Evolutionary conservation across 2,888 invertebrate species (phyloP).

Genomic region (Merodon equestris): DNA sequence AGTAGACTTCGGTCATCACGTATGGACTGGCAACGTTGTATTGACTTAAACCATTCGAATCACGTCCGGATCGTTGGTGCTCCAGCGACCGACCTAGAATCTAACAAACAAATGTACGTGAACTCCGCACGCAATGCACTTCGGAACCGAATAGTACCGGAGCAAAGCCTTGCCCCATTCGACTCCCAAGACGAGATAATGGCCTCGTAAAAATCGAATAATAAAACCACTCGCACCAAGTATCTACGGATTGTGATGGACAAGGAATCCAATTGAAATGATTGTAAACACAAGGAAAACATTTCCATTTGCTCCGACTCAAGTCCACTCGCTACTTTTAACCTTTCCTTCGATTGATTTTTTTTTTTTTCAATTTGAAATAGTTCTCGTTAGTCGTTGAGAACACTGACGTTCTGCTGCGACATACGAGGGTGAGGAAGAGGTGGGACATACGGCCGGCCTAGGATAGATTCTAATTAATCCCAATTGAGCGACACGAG

Average conservation of each 20-base stretch:
- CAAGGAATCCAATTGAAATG: constrained; percentile 26
- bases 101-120: too few species aligned
- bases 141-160: not conserved
- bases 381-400: too few species aligned
- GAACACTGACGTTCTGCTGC: too few species aligned
- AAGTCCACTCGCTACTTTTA: too few species aligned
- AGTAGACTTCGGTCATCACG: constrained; percentile 9
- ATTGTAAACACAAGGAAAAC: constrained; percentile 38
- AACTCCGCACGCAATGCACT: not conserved
- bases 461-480: constrained; percentile 46
- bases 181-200: not conserved
- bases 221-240: too few species aligned
- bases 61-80: constrained; percentile 7
- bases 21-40: not conserved
- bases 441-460: not conserved
- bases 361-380: too few species aligned
- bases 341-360: not conserved
- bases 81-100: not conserved
- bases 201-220: constrained; percentile 20
- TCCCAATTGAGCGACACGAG: constrained; percentile 52
- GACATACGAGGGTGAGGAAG: too few species aligned
- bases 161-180: constrained; percentile 23
- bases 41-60: not conserved
- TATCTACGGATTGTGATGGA: constrained; percentile 12
- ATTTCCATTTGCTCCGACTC: constrained; percentile 11